Percentiles rank a stretch among this genome's conserved stretches.
Conservation (phyloP, 53 echinoderm and acorn worm genomes). For the Patiria pectinifera region DNA sequence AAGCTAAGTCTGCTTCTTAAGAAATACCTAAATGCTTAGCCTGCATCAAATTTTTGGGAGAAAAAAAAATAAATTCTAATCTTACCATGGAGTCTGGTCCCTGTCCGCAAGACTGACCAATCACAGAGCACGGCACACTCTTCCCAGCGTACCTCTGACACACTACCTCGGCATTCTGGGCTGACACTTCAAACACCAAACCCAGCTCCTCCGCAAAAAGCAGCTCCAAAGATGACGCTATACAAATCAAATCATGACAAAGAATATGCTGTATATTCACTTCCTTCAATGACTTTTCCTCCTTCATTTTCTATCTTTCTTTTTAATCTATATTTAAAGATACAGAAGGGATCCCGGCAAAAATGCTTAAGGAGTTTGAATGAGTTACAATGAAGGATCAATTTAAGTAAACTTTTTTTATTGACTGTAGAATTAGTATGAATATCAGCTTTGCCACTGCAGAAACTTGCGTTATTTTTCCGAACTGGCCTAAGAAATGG, state of each 20-base stretch:
- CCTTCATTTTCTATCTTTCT: too few species aligned
- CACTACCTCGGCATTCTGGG: constrained; percentile 65
- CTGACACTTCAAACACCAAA: constrained; percentile 82
- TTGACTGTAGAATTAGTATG: too few species aligned
- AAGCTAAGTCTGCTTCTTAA: too few species aligned
- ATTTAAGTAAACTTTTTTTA: too few species aligned
- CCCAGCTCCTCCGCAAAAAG: constrained; percentile 96
- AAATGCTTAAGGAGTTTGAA: too few species aligned
- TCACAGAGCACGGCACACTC: constrained; percentile 79
- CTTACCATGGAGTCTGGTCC: constrained; percentile 79
- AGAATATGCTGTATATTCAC: not conserved
- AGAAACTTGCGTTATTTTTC: not conserved
- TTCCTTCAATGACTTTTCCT: too few species aligned
- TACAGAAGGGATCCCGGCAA: too few species aligned
- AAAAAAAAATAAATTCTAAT: not conserved
- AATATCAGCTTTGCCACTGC: not conserved
- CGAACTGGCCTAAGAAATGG: too few species aligned
- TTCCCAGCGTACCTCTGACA: constrained; percentile 71
- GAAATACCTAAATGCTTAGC: too few species aligned
- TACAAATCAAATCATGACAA: not conserved
- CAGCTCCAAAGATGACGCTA: constrained; percentile 72
- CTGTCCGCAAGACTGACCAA: constrained; percentile 79
- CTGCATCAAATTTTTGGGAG: not conserved
- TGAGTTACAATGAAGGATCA: too few species aligned
- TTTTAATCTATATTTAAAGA: too few species aligned